Base-by-base conservation (phyloP, 2,113 vertebrate genomes). In the Phoenicopterus ruber region DNA sequence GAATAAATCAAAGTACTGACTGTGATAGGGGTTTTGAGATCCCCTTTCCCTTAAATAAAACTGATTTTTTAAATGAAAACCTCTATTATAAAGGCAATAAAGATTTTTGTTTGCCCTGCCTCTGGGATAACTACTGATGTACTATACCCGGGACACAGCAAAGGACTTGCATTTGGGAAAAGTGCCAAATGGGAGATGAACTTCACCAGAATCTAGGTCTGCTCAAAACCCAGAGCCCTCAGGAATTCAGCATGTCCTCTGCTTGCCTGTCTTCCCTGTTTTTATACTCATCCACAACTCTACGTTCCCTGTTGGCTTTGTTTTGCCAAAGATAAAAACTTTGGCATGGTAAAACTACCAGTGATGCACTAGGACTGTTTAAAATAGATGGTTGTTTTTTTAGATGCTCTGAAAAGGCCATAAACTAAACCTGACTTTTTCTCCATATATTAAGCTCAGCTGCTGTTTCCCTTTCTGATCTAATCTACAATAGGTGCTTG, bases 401-500 rank as follows among this genome's bases (percentile, higher is more conserved):
- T 2, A 10, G 29, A 79, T 95, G 57, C 73, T 78, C 72, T 88
- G 65, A 67, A 85, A 92, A 82, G 72, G 10, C 44, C 34, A 38
- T 88, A 92, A 95, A 92, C 46, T 67, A 84, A 83, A 84, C 19
- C 25, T 80, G 62, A 61, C 54, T 89, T 44, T 89, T 87, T 87
- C 58, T 91, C 70, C 29, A 8, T 82, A 15, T 59, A 86, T 80
- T 71, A 84, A 90, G 10, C 26, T 94, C 81, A 70, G 69, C 70
- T 90, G 82, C 88, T 76, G 36, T 52, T 95, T 93, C 77, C 59
- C 57, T 93, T 91, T 95, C 74, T 72, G 62, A 88, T 86, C 46
- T 88, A 82, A 94, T 91, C 76, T 94, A 18, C 76, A 94, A 93
- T 61, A 44, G 66, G 73, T 70, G 22, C n/a, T 76, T 81, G 88